Evolutionary conservation across 2,113 vertebrate species (phyloP), one percentile per base, ranked within the genome.

Genomic region (Lipotes vexillifer): DNA sequence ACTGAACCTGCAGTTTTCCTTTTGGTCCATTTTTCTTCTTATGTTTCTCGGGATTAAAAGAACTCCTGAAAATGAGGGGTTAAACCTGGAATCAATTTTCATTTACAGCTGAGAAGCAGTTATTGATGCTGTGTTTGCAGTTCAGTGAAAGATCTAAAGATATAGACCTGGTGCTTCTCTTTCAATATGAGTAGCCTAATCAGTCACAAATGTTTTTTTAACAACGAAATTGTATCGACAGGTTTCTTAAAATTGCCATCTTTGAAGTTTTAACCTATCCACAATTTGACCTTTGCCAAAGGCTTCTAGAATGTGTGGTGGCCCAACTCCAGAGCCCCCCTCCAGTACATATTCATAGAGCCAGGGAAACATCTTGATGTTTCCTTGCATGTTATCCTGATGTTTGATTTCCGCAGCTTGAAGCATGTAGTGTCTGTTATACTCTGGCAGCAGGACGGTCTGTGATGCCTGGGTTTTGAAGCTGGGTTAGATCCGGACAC

Each of bases 11-110:
- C 25, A 10, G 25, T 77, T 96, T 94, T 66, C 9, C 65, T 55
- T 85, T 69, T 71, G 52, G 77, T 78, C n/a, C 59, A 29, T 27
- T 97, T 91, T 97, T 94, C 93, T 96, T 97, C 33, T 17, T 88
- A 33, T 61, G 18, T 90, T 98, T 94, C 85, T 97, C 90, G 38
- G 94, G 96, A 98, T 98, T 98, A 97, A 97, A 98, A 97, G 90
- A 97, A 97, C 95, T 66, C 92, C 90, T 98, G 97, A 98, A 98
- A 98, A 98, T 46, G 49, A 97, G 25, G 97, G 97, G 96, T 98
- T 98, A 98, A 98, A 97, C 97, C 98, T 98, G 98, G 98, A 99
- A 99, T 99, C 98, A 98, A 98, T 99, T 99, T 99, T 98, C 98
- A 98, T 99, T 99, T 99, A 98, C 96, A 98, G 97, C 98, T 98